phyloP scores from a whole-genome alignment of 2,797 vertebrate species.

The Channa striata region DNA sequence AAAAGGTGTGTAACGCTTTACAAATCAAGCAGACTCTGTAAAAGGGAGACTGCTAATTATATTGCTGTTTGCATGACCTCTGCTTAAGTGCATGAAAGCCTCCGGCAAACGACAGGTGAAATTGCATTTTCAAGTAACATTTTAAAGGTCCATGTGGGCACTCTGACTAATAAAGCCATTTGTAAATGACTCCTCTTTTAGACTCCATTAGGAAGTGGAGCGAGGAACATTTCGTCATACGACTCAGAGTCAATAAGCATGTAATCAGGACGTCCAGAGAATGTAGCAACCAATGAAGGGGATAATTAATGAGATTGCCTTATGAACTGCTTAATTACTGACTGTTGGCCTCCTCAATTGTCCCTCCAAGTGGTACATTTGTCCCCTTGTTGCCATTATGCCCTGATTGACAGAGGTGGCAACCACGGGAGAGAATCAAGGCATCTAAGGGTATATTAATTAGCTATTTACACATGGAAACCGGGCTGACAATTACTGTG shows the following conservation, averaged over 20 bases:
- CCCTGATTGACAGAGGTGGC: conserved; percentile 73
- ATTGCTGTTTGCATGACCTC: conserved; percentile 80
- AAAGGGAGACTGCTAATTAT: conserved; percentile 81
- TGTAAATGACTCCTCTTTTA: conserved; percentile 87
- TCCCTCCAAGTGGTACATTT: conserved; percentile 81
- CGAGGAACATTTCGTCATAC: conserved; percentile 76
- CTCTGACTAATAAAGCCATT: conserved; percentile 87
- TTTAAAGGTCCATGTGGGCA: conserved; percentile 82
- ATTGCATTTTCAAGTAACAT: conserved; percentile 86
- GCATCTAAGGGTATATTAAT: conserved; percentile 77
- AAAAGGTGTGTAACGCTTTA: conserved; percentile 76
- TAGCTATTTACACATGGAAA: conserved; percentile 82
- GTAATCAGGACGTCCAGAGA: conserved; percentile 84
- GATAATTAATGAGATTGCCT: conserved; percentile 87
- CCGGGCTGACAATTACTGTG: conserved; percentile 77
- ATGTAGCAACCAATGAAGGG: conserved; percentile 74
- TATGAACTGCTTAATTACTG: conserved; percentile 87
- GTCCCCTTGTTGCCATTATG: conserved; percentile 78
- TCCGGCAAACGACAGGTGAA: conserved; percentile 82
- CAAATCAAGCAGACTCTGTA: conserved; percentile 75
- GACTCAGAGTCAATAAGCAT: conserved; percentile 84
- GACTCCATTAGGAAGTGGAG: conserved; percentile 85
- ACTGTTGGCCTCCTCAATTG: conserved; percentile 82
- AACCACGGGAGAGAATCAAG: conserved; percentile 58
- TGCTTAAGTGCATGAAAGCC: conserved; percentile 84